A percentile compares a stretch with the other conserved stretches of the same genome.
phyloP scores from a whole-genome alignment of 2,888 invertebrate species.

The Galerucella calmariensis region DNA sequence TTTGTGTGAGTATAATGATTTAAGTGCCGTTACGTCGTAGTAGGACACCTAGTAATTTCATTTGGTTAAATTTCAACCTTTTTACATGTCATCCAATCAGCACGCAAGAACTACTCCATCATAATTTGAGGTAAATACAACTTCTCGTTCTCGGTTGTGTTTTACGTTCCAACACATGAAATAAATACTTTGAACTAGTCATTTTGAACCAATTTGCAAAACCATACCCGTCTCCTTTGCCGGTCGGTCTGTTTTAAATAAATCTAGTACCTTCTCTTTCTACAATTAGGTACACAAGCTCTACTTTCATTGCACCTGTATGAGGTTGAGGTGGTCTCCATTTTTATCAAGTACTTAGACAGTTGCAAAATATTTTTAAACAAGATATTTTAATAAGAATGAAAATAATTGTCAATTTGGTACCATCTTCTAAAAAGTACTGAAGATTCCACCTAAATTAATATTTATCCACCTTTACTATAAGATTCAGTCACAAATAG shows the following conservation, averaged over 20 bases:
- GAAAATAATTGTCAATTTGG: no score
- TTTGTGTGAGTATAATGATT: constrained; percentile 17
- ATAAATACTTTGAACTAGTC: constrained; percentile 36
- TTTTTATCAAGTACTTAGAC: neutral
- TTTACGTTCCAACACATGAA: constrained; percentile 34
- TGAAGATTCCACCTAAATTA: no score
- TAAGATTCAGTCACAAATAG: no score
- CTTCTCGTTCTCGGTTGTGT: constrained; percentile 20
- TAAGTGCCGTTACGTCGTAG: constrained; percentile 21
- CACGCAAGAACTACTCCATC: constrained; percentile 53
- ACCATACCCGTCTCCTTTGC: constrained; percentile 27
- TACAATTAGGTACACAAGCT: neutral
- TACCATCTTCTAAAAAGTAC: no score
- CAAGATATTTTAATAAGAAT: no score
- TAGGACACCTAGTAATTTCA: constrained; percentile 60
- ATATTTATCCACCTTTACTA: no score
- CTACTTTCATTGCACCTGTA: constrained; percentile 5
- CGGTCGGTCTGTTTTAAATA: constrained; percentile 11
- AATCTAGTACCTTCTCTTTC: constrained; percentile 8
- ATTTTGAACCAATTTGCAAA: constrained; percentile 34
- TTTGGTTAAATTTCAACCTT: constrained; percentile 60
- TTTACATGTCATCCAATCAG: constrained; percentile 59
- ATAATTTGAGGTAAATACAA: constrained; percentile 36
- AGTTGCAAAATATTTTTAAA: neutral
- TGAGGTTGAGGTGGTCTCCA: neutral